A percentile compares a stretch with the other conserved stretches of the same genome.
Conservation (phyloP, 2,113 vertebrate genomes). For the Orientallactaga bullata region DNA sequence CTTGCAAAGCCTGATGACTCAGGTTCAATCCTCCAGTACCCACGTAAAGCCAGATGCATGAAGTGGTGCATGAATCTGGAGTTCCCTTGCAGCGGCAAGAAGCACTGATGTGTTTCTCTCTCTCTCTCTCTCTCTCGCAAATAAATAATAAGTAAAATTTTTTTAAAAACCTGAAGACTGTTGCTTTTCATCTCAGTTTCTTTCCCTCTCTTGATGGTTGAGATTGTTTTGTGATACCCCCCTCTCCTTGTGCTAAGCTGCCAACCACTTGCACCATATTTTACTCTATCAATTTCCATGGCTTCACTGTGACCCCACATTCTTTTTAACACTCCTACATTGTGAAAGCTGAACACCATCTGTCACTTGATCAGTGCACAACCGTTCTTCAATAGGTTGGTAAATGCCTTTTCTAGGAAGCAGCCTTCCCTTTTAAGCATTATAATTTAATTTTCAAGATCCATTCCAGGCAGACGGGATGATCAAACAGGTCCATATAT, state of each 20-base stretch:
- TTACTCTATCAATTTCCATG: slow-evolving; percentile 52
- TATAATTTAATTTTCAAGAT: slow-evolving; percentile 71
- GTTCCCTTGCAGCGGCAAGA: too few relatives aligned
- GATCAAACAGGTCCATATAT: slow-evolving; percentile 50
- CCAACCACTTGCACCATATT: slow-evolving; percentile 66
- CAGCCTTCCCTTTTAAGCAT: slow-evolving; percentile 61
- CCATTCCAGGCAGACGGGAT: slow-evolving; percentile 40
- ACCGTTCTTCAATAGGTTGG: slow-evolving; percentile 57
- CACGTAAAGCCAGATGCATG: too few relatives aligned
- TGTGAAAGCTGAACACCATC: slow-evolving; percentile 63
- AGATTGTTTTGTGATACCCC: slow-evolving; percentile 19
- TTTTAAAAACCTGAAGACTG: neutral
- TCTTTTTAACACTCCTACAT: slow-evolving; percentile 66
- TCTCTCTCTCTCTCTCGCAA: too few relatives aligned
- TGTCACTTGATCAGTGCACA: slow-evolving; percentile 64
- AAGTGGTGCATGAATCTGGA: too few relatives aligned
- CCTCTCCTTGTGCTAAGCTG: slow-evolving; percentile 44
- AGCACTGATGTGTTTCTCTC: too few relatives aligned
- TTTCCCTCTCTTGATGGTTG: slow-evolving; percentile 43
- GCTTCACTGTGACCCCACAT: slow-evolving; percentile 64
- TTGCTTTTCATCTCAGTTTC: slow-evolving; percentile 24
- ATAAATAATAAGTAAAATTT: too few relatives aligned
- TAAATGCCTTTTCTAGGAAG: slow-evolving; percentile 72
- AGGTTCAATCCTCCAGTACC: too few relatives aligned
- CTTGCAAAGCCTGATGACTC: too few relatives aligned